phyloP scores from a whole-genome alignment of 1,140 invertebrate genomes.

The Akabosia matsudoensis region DNA sequence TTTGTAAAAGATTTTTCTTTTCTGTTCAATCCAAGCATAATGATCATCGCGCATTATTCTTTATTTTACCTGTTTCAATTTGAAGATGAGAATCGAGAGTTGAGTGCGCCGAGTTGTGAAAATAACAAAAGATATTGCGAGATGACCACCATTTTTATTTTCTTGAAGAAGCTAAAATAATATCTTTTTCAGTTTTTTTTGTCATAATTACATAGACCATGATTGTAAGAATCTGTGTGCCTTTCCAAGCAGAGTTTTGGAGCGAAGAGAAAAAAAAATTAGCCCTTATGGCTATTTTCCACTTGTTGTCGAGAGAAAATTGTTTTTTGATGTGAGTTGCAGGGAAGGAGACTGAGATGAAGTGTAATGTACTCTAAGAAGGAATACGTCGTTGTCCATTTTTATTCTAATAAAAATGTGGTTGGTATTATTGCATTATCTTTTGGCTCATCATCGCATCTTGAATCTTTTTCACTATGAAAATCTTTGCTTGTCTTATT shows the following conservation, averaged over 20 bases:
- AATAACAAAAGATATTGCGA: background rate
- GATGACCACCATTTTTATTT: background rate
- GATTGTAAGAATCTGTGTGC: no score
- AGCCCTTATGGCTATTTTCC: constrained; percentile 2
- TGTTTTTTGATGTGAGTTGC: background rate
- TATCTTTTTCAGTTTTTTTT: no score
- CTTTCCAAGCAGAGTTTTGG: background rate
- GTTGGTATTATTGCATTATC: background rate
- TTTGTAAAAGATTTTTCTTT: no score
- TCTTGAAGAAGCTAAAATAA: no score
- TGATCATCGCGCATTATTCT: no score
- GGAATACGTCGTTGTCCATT: background rate
- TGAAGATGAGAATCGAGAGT: no score
- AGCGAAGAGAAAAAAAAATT: background rate
- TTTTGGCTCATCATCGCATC: background rate
- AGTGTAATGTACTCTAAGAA: no score
- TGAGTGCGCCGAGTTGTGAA: constrained; percentile 4
- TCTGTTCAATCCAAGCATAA: no score
- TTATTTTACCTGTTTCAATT: no score
- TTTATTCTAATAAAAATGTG: background rate
- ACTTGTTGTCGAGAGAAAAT: background rate
- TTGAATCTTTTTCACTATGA: background rate
- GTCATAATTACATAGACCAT: no score
- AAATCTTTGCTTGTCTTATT: background rate
- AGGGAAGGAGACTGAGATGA: background rate